These are phyloP conservation scores for Oryzias dopingdopingensis DNA, from an alignment of 2,797 vertebrate species.

Conservation along the genomic window DNA sequence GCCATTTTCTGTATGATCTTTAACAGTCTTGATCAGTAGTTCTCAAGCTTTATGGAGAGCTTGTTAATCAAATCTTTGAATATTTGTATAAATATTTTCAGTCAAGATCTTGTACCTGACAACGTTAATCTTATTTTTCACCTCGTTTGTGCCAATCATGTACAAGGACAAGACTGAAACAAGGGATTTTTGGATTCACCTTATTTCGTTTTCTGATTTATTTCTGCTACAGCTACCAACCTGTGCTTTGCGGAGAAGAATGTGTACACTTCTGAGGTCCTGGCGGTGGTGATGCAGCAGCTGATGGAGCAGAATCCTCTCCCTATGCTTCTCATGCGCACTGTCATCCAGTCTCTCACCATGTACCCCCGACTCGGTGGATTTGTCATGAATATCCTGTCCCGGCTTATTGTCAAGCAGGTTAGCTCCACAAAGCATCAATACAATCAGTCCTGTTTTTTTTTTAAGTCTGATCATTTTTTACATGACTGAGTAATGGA, in stretches of 20 bases:
- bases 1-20: too few species aligned
- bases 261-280: slow-evolving; percentile 93
- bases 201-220: not conserved
- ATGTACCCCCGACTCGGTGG: slow-evolving; percentile 93
- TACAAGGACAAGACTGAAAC: too few species aligned
- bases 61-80: too few species aligned
- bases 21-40: too few species aligned
- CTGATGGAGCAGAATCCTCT: slow-evolving; percentile 94
- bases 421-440: slow-evolving; percentile 53
- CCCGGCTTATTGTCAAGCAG: slow-evolving; percentile 94
- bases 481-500: not conserved
- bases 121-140: too few species aligned
- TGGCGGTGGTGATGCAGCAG: slow-evolving; percentile 97
- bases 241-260: slow-evolving; percentile 92
- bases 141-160: too few species aligned
- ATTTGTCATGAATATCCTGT: slow-evolving; percentile 96
- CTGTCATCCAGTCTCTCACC: slow-evolving; percentile 94
- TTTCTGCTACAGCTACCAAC: slow-evolving; percentile 84
- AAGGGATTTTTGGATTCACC: not conserved
- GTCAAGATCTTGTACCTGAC: too few species aligned
- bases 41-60: too few species aligned
- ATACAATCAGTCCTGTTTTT: not conserved
- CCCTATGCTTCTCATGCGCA: slow-evolving; percentile 94
- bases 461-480: not conserved
- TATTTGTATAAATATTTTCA: too few species aligned